phyloP scores from a whole-genome alignment of 53 echinoderm and acorn worm genomes.

The Holothuria leucospilota region DNA sequence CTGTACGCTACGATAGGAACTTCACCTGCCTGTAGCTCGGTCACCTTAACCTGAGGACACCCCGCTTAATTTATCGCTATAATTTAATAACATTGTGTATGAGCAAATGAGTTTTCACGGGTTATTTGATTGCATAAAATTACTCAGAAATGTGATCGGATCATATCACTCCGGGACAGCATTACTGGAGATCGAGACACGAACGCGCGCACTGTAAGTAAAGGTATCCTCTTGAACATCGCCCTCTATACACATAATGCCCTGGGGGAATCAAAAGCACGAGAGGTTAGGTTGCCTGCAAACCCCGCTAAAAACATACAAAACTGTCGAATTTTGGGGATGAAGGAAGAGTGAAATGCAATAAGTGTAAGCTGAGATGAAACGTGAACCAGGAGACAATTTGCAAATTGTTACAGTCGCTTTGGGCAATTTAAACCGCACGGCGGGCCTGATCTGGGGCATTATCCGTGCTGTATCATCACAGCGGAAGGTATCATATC shows the following conservation, averaged over 20 bases:
- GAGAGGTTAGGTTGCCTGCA: slow-evolving; percentile 18
- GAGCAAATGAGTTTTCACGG: slow-evolving; percentile 51
- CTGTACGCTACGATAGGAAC: too few relatives aligned
- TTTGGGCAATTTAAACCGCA: not conserved
- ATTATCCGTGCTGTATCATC: not conserved
- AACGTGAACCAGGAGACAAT: slow-evolving; percentile 7
- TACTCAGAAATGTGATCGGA: slow-evolving; percentile 39
- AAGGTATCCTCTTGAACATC: not conserved
- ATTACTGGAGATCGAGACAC: not conserved
- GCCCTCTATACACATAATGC: slow-evolving; percentile 6
- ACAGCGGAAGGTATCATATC: too few relatives aligned
- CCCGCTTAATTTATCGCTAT: not conserved
- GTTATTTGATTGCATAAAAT: slow-evolving; percentile 51
- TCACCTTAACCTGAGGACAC: slow-evolving; percentile 15
- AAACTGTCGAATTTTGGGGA: slow-evolving; percentile 27
- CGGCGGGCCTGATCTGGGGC: slow-evolving; percentile 18
- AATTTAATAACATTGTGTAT: slow-evolving; percentile 47
- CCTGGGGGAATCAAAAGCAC: slow-evolving; percentile 17
- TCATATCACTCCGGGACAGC: not conserved
- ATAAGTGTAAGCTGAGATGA: not conserved
- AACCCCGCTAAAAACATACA: not conserved
- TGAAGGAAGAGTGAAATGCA: not conserved
- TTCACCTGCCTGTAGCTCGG: too few relatives aligned
- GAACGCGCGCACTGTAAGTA: not conserved
- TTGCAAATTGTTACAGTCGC: slow-evolving; percentile 40